Percentiles rank a stretch among this genome's conserved stretches.
These are phyloP conservation scores for Vollenhovia emeryi DNA, from an alignment of 1,140 invertebrate species.

Conservation along the genomic window DNA sequence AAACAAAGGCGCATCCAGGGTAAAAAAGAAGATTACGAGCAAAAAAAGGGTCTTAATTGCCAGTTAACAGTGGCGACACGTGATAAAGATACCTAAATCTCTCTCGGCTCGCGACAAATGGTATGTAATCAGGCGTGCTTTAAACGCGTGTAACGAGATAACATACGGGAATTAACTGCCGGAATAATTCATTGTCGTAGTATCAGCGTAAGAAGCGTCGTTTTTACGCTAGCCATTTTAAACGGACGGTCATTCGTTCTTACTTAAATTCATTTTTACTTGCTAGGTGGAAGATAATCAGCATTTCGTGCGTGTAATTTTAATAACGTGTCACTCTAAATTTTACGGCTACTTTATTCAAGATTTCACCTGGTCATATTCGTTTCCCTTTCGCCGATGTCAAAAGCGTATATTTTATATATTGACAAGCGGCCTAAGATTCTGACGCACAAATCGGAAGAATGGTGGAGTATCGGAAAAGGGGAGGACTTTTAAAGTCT, in stretches of 20 bases:
- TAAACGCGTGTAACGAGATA: slow-evolving; percentile 22
- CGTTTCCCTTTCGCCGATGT: not conserved
- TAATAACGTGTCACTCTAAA: not conserved
- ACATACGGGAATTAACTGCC: slow-evolving; percentile 20
- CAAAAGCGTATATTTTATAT: not conserved
- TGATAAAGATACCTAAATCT: slow-evolving; percentile 37
- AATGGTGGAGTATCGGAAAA: not conserved
- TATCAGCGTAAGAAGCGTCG: slow-evolving; percentile 1
- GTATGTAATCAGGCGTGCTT: slow-evolving; percentile 16
- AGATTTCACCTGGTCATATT: not conserved
- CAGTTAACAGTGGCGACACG: slow-evolving; percentile 15
- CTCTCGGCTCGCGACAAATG: slow-evolving; percentile 16
- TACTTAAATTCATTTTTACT: not conserved
- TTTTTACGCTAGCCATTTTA: not conserved
- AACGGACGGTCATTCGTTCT: not conserved
- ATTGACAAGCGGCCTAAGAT: not conserved
- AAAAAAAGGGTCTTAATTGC: slow-evolving; percentile 20
- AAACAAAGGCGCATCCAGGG: not conserved
- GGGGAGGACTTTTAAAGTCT: too few relatives aligned
- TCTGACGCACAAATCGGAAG: not conserved
- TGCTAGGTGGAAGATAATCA: not conserved
- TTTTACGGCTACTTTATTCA: not conserved
- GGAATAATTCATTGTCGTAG: slow-evolving; percentile 10
- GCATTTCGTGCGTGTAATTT: not conserved
- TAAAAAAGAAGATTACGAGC: not conserved